phyloP scores from a whole-genome alignment of 2,113 vertebrate genomes.

The Chascanopsetta lugubris region DNA sequence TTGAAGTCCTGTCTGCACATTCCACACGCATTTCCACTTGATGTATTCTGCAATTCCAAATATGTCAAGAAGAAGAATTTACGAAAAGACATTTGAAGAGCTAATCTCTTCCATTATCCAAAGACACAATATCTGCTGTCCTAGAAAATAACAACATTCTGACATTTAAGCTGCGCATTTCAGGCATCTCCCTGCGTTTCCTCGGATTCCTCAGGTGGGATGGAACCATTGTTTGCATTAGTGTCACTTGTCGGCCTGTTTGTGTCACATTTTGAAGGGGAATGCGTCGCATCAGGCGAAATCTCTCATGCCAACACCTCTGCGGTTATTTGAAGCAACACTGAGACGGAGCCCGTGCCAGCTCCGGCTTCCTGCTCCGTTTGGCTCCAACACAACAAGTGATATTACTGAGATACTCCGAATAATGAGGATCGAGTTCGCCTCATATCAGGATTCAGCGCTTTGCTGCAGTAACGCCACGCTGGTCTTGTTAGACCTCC shows the following conservation, averaged over 20 bases:
- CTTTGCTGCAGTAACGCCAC: slow-evolving; percentile 46
- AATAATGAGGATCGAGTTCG: slow-evolving; percentile 50
- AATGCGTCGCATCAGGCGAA: slow-evolving; percentile 16
- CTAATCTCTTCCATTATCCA: no score
- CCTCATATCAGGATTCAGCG: slow-evolving; percentile 38
- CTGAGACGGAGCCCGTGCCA: slow-evolving; percentile 53
- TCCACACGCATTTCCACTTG: slow-evolving; percentile 1
- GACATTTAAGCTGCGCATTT: neutral
- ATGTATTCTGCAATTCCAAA: neutral
- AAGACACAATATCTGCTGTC: neutral
- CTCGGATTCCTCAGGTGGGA: neutral
- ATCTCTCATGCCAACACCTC: slow-evolving; percentile 11
- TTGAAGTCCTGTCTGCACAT: neutral
- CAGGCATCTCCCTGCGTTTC: neutral
- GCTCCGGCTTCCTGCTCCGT: slow-evolving; percentile 35
- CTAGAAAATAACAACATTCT: neutral
- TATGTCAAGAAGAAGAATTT: neutral
- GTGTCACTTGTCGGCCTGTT: slow-evolving; percentile 33
- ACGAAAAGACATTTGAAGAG: no score
- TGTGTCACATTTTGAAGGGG: slow-evolving; percentile 24
- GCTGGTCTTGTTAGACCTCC: slow-evolving; percentile 34
- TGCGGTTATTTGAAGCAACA: slow-evolving; percentile 57
- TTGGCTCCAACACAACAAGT: slow-evolving; percentile 41
- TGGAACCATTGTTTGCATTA: neutral
- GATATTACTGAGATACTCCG: slow-evolving; percentile 59